A percentile compares a stretch with the other conserved stretches of the same genome.
Conservation (phyloP, 2,888 invertebrate species). For the Polydrusus cervinus region DNA sequence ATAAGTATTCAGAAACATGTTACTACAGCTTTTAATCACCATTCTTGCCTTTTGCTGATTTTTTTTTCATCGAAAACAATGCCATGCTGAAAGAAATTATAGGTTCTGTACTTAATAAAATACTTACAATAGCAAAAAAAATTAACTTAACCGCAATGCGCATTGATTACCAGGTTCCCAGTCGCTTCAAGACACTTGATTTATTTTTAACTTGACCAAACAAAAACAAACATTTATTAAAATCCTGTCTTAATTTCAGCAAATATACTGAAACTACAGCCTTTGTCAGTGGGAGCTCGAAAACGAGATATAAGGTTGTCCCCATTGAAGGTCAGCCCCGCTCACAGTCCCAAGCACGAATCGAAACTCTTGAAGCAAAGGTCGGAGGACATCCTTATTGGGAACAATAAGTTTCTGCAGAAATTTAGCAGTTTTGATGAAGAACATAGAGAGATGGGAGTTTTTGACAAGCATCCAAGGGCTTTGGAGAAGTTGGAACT, state of each 20-base stretch:
- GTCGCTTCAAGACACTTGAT: no score
- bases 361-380: constrained; percentile 66
- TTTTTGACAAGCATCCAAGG: constrained; percentile 69
- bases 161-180: no score
- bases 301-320: constrained; percentile 73
- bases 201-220: no score
- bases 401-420: constrained; percentile 64
- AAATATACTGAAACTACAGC: constrained; percentile 62
- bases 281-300: constrained; percentile 58
- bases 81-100: no score
- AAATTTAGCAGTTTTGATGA: constrained; percentile 68
- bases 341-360: constrained; percentile 63
- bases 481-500: constrained; percentile 65
- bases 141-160: no score
- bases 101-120: no score
- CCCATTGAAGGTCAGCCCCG: constrained; percentile 65
- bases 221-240: no score
- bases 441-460: constrained; percentile 58
- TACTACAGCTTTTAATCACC: no score
- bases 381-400: constrained; percentile 66
- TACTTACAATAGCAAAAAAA: no score
- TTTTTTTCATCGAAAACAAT: no score
- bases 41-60: no score
- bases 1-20: no score
- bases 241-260: not conserved